Percentiles rank a stretch among this genome's conserved stretches.
phyloP scores from a whole-genome alignment of 1,140 invertebrate genomes.

The Diachasmimorpha longicaudata region DNA sequence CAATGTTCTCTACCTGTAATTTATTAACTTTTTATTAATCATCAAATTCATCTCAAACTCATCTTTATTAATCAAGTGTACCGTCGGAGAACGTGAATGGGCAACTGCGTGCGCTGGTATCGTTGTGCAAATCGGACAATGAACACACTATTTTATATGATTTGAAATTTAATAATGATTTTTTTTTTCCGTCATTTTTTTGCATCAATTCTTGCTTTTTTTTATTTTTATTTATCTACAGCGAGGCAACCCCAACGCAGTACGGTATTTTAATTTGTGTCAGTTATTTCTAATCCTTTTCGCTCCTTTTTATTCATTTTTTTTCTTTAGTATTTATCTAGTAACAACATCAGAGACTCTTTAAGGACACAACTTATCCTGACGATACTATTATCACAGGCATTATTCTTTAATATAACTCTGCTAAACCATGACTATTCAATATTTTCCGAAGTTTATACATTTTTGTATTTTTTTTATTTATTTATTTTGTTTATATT shows the following conservation, averaged over 20 bases:
- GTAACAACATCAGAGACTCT: slow-evolving; percentile 64
- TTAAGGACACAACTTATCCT: slow-evolving; percentile 66
- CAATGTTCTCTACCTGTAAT: neutral
- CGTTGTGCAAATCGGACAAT: slow-evolving; percentile 36
- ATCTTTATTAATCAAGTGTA: slow-evolving; percentile 21
- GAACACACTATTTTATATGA: slow-evolving; percentile 18
- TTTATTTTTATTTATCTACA: slow-evolving; percentile 26
- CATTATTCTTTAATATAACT: slow-evolving; percentile 61
- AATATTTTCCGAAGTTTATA: slow-evolving; percentile 58
- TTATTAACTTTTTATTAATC: neutral
- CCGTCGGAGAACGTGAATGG: slow-evolving; percentile 24
- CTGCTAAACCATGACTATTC: slow-evolving; percentile 61
- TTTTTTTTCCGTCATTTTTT: slow-evolving; percentile 34
- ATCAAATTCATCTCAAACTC: slow-evolving; percentile 5
- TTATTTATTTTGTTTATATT: slow-evolving; percentile 19
- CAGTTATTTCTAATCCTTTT: slow-evolving; percentile 29
- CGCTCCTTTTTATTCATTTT: slow-evolving; percentile 24
- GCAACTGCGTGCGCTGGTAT: slow-evolving; percentile 21
- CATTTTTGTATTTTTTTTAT: slow-evolving; percentile 34
- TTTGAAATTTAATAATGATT: slow-evolving; percentile 17
- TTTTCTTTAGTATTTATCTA: slow-evolving; percentile 55
- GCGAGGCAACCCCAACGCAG: slow-evolving; percentile 29
- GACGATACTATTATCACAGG: slow-evolving; percentile 67
- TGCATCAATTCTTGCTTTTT: slow-evolving; percentile 34
- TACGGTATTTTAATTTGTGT: slow-evolving; percentile 7